Percentiles rank a stretch among this genome's conserved stretches.
These are phyloP conservation scores for Phallusia fumigata DNA, from an alignment of 23 tunicate species.

Conservation along the genomic window DNA sequence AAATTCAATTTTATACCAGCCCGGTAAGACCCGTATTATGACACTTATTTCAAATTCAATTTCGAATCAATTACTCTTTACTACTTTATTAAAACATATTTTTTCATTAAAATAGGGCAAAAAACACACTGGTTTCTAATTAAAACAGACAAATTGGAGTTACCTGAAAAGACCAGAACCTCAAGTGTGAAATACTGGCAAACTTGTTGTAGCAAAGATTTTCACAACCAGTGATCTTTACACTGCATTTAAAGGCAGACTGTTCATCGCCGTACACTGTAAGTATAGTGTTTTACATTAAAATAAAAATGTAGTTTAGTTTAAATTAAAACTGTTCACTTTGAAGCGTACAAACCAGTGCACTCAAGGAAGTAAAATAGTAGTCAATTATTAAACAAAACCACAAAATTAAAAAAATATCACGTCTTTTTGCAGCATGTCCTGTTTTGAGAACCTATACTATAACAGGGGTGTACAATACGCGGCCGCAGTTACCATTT, in stretches of 20 bases:
- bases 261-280: slow-evolving; percentile 89
- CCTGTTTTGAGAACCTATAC: no score
- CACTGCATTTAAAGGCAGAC: slow-evolving; percentile 70
- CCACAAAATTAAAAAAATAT: background rate
- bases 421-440: background rate
- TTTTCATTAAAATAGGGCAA: background rate
- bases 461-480: no score
- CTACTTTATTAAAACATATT: no score
- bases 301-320: background rate
- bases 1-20: no score
- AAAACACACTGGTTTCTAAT: background rate
- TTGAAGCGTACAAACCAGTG: no score
- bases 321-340: no score
- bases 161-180: slow-evolving; percentile 88
- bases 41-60: no score
- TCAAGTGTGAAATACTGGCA: slow-evolving; percentile 73
- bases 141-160: background rate
- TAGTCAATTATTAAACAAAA: background rate
- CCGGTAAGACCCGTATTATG: background rate
- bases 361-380: no score
- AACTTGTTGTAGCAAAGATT: slow-evolving; percentile 75
- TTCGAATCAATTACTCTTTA: no score
- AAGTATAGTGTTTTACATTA: background rate
- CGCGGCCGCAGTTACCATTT: no score
- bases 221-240: slow-evolving; percentile 52